phyloP scores from a whole-genome alignment of 2,113 vertebrate species.

The Gallinago paraguaiae region DNA sequence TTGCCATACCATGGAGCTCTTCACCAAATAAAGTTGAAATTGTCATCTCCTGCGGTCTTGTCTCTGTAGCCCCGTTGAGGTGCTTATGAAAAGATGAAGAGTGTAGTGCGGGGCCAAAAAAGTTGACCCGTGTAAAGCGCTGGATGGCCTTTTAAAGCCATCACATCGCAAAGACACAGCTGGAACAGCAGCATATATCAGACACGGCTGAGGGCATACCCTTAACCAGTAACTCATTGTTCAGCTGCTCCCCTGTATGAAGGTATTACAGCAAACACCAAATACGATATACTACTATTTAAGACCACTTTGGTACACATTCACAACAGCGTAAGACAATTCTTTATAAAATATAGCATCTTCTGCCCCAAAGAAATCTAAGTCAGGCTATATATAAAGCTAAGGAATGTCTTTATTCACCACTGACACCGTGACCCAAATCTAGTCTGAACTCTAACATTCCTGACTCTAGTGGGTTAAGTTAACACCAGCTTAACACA shows the following conservation, averaged over 20 bases:
- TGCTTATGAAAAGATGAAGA: background rate
- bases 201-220: background rate
- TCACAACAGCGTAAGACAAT: constrained; percentile 14
- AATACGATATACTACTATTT: constrained; percentile 35
- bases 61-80: background rate
- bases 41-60: background rate
- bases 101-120: background rate
- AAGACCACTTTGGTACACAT: constrained; percentile 42
- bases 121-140: background rate
- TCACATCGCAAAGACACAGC: background rate
- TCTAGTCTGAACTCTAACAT: constrained; percentile 13
- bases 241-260: background rate
- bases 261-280: constrained; percentile 5
- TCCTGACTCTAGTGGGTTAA: constrained; percentile 33
- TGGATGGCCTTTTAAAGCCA: constrained; percentile 4
- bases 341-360: background rate
- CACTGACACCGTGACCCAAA: background rate
- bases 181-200: background rate
- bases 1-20: background rate
- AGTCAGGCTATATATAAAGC: background rate
- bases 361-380: background rate
- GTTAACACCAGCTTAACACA: constrained; percentile 51
- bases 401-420: background rate
- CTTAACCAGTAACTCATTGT: background rate
- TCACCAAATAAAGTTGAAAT: background rate